These are phyloP conservation scores for Drosophila cognata DNA, from an alignment of 2,888 invertebrate genomes.

Conservation along the genomic window DNA sequence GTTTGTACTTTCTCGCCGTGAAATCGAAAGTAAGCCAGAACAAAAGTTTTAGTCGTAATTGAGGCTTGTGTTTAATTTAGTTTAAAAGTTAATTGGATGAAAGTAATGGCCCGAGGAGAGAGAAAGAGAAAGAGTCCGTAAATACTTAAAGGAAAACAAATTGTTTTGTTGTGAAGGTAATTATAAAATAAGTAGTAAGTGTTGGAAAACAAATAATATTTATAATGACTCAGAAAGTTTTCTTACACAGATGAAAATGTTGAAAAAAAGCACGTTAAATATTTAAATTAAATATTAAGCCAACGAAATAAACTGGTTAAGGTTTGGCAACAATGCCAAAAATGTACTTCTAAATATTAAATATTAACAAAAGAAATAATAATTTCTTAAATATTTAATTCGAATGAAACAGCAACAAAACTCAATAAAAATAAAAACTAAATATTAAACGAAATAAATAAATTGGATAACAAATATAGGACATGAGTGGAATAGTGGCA, in stretches of 20 bases:
- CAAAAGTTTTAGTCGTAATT: slow-evolving; percentile 51
- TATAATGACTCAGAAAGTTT: too few relatives aligned
- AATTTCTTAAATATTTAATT: too few relatives aligned
- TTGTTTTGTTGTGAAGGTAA: neutral
- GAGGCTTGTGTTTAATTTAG: slow-evolving; percentile 38
- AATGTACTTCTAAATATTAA: too few relatives aligned
- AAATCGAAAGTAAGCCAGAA: slow-evolving; percentile 34
- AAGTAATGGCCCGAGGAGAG: slow-evolving; percentile 14
- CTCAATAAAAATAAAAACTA: too few relatives aligned
- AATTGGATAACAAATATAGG: neutral
- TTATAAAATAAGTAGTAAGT: neutral
- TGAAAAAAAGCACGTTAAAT: too few relatives aligned
- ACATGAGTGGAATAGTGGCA: too few relatives aligned
- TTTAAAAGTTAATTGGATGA: slow-evolving; percentile 62
- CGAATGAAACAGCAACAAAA: too few relatives aligned
- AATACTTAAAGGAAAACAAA: neutral
- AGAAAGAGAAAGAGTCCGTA: neutral
- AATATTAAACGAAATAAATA: neutral
- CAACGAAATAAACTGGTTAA: neutral
- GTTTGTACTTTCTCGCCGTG: slow-evolving; percentile 31
- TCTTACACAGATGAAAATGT: too few relatives aligned
- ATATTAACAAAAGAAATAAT: too few relatives aligned
- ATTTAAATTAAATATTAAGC: neutral
- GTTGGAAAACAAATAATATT: neutral
- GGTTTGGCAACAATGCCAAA: neutral